Percentiles rank a stretch among this genome's conserved stretches.
Conservation (phyloP, 2,113 vertebrate species). For the Phalacrocorax pelagicus region DNA sequence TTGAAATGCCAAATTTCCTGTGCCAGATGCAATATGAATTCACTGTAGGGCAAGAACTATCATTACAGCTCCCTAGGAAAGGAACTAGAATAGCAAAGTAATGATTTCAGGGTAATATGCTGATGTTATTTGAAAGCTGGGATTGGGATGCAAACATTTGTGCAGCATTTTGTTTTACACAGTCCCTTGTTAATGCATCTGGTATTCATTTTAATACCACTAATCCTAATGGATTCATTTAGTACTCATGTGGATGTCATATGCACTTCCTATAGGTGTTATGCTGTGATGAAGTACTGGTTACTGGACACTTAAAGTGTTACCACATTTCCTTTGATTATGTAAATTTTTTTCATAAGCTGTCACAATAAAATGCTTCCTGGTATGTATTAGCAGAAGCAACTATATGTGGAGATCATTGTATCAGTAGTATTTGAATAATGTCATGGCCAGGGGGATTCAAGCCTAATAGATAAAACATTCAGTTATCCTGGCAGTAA, state of each 20-base stretch:
- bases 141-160: constrained; percentile 57
- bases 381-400: background rate
- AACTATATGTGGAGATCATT: background rate
- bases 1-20: constrained; percentile 62
- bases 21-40: constrained; percentile 64
- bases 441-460: background rate
- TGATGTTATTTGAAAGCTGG: constrained; percentile 59
- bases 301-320: constrained; percentile 21
- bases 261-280: constrained; percentile 2
- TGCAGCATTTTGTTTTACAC: constrained; percentile 13
- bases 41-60: constrained; percentile 54
- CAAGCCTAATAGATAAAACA: background rate
- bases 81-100: constrained; percentile 57
- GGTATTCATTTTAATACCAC: constrained; percentile 43
- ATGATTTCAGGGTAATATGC: constrained; percentile 64
- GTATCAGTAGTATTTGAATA: constrained; percentile 10
- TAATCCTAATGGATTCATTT: constrained; percentile 43
- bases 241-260: constrained; percentile 5
- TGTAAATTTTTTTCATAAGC: background rate
- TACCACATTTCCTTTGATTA: constrained; percentile 37
- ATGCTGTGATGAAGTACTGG: background rate
- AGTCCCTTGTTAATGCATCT: constrained; percentile 52
- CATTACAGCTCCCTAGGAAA: constrained; percentile 61
- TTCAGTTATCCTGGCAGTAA: background rate
- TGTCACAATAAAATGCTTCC: constrained; percentile 17